A percentile compares a stretch with the other conserved stretches of the same genome.
Evolutionary conservation across 2,113 vertebrate species (phyloP).

Genomic region (Pan troglodytes): DNA sequence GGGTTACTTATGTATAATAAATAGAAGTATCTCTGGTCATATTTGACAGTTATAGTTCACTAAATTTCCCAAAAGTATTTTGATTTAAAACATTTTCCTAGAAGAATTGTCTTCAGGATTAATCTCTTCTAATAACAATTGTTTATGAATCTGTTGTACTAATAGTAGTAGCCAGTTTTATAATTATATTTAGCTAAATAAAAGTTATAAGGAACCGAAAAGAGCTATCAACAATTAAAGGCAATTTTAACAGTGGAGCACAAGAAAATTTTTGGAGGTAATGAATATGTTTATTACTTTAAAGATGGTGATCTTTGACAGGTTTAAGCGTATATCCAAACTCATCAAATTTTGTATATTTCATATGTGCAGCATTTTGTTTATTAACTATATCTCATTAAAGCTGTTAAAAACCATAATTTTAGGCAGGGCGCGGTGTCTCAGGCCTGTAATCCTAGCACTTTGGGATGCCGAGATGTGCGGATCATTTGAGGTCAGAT

Average conservation of each 20-base stretch:
- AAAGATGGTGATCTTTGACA: neutral
- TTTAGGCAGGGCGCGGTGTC: too few relatives aligned
- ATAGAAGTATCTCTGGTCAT: neutral
- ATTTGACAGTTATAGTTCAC: neutral
- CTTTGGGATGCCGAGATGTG: too few relatives aligned
- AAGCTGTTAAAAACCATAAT: neutral
- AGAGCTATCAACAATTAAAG: neutral
- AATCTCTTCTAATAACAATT: neutral
- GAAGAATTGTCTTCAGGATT: neutral
- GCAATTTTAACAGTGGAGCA: neutral
- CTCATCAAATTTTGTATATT: neutral
- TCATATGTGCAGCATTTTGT: neutral
- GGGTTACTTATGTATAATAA: neutral
- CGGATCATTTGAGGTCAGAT: too few relatives aligned
- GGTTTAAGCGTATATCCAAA: fast-evolving
- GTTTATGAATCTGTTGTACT: neutral
- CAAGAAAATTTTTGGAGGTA: neutral
- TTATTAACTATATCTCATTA: neutral
- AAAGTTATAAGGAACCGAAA: neutral
- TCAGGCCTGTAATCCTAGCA: too few relatives aligned
- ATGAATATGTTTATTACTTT: neutral
- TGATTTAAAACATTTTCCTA: neutral
- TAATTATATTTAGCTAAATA: neutral
- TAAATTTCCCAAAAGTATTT: neutral
- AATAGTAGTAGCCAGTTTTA: neutral